phyloP scores from a whole-genome alignment of 2,797 vertebrate species.

The Ctenochaetus hawaiiensis region DNA sequence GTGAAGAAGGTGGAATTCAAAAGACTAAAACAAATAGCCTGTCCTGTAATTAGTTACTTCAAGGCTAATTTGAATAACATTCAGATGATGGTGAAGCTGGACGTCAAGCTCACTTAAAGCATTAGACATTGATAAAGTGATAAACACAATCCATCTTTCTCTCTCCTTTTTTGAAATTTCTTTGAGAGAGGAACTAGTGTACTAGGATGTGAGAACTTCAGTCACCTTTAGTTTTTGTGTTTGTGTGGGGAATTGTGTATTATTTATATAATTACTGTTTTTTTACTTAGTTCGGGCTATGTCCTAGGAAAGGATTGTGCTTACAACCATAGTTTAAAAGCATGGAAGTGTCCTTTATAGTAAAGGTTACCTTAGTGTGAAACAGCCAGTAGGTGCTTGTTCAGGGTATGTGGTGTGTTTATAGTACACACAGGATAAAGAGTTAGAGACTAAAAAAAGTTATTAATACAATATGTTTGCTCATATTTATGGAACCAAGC shows the following conservation, averaged over 20 bases:
- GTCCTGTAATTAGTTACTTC: constrained; percentile 78
- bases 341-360: constrained; percentile 3
- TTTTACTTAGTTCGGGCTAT: constrained; percentile 3
- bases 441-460: neutral
- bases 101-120: constrained; percentile 51
- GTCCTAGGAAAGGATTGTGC: constrained; percentile 3
- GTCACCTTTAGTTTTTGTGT: constrained; percentile 18
- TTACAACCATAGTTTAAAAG: constrained; percentile 16
- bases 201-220: neutral
- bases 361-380: constrained; percentile 1
- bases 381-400: constrained; percentile 8
- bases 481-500: neutral
- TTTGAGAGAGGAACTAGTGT: constrained; percentile 33
- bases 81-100: constrained; percentile 70
- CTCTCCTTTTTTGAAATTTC: constrained; percentile 24
- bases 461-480: constrained; percentile 1
- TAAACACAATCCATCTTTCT: constrained; percentile 42
- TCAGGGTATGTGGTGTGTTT: constrained; percentile 22
- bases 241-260: neutral
- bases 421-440: constrained; percentile 12
- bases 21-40: constrained; percentile 63
- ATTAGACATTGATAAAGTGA: constrained; percentile 34
- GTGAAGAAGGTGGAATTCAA: constrained; percentile 80
- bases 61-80: constrained; percentile 77
- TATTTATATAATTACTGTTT: neutral